phyloP scores from a whole-genome alignment of 2,888 invertebrate species.

The Lapara coniferarum region DNA sequence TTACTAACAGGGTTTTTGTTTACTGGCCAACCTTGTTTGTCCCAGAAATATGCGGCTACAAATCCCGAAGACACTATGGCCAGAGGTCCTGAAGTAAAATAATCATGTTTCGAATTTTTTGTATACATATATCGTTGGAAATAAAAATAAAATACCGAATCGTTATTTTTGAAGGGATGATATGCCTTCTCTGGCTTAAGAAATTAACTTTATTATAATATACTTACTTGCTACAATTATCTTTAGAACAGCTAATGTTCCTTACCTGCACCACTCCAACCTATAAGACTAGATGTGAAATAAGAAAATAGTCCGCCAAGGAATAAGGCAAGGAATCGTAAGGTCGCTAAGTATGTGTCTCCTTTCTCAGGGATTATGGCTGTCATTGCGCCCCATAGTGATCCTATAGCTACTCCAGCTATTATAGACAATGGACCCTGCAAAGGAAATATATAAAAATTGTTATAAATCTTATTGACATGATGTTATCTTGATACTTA shows the following conservation, averaged over 20 bases:
- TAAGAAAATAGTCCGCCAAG: conserved; percentile 89
- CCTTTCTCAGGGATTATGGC: conserved; percentile 89
- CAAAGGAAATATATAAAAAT: conserved; percentile 37
- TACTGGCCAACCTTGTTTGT: conserved; percentile 88
- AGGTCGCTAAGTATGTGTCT: conserved; percentile 86
- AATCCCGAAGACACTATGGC: conserved; percentile 89
- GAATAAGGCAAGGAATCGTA: conserved; percentile 88
- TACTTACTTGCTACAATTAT: not conserved
- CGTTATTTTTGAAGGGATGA: too few species aligned
- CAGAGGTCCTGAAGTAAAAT: conserved; percentile 81
- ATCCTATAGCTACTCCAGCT: conserved; percentile 88
- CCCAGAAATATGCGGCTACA: conserved; percentile 88
- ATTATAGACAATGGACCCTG: conserved; percentile 87
- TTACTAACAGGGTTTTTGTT: conserved; percentile 90
- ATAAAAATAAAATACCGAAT: too few species aligned
- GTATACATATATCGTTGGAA: too few species aligned
- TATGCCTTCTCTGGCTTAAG: too few species aligned
- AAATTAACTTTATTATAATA: too few species aligned
- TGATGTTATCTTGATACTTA: too few species aligned
- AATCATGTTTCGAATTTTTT: not conserved
- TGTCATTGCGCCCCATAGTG: conserved; percentile 87
- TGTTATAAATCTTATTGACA: not conserved
- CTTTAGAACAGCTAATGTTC: not conserved
- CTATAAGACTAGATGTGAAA: conserved; percentile 89
- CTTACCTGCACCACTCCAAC: conserved; percentile 84